Base-by-base conservation (phyloP, 2,113 vertebrate species). In the Poecile atricapillus region DNA sequence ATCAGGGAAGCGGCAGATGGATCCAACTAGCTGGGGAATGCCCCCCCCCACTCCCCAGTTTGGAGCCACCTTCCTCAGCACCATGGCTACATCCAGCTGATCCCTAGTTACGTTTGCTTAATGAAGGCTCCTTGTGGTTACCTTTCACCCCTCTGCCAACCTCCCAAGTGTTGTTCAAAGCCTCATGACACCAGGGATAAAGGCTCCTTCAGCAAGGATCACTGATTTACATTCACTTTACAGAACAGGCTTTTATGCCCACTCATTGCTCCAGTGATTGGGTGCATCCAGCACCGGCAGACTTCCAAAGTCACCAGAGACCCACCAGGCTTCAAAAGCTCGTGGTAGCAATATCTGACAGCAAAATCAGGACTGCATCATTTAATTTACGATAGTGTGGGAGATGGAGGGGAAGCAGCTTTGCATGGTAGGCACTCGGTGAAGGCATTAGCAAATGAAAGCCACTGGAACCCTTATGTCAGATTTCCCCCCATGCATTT, bases 1-100 rank as follows among this genome's bases (percentile, higher is more conserved):
- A 13, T 8, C 0, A 1, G 11, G 11, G 47, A 65, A 52, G 50
- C 2, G 9, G 33, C 53, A 71, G 19, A 30, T 52, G 79, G 15
- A 37, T 56, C 58, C 53, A 35, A 1, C 1, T 3, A 8, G 9
- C 35, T 68, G 14, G 10, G 10, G 5, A 64, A 59, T 0, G 0
- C 27, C 24, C 31, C 18, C 10, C 39, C 24, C 24, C 11, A 4
- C 39, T 39, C 39, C 39, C 39, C 5, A 3, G 15, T n/a, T 58
- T 73, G 55, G 10, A 82, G 18, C 4, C 53, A 47, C 35, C 30
- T 77, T 41, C 25, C 50, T 77, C 50, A 37, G 46, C 15, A 49
- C 28, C 28, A 6, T 3, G 28, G 28, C n/a, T 77, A 31, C 28
- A 62, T n/a, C 23, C 46, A 69, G 59, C 13, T 77, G 23, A 63